These are phyloP conservation scores for Danio aesculapii DNA, from an alignment of 2,797 vertebrate genomes.

Conservation along the genomic window DNA sequence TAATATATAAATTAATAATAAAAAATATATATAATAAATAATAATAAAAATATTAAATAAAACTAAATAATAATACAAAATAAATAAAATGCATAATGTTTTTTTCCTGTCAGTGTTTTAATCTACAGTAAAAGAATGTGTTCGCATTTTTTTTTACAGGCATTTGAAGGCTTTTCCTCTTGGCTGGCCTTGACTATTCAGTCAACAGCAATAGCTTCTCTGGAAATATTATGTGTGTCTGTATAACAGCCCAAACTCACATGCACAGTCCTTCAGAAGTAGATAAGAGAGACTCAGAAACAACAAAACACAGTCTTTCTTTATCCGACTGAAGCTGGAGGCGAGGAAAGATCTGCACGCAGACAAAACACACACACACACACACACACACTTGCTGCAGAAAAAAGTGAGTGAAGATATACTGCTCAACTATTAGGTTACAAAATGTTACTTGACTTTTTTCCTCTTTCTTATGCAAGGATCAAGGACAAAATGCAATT, in stretches of 20 bases:
- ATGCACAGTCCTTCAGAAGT: conserved; percentile 18
- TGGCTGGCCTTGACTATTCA: conserved; percentile 18
- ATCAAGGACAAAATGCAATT: no score
- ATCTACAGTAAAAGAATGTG: not conserved
- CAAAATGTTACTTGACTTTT: no score
- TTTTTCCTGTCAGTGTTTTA: no score
- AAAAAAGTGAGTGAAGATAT: not conserved
- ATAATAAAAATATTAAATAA: no score
- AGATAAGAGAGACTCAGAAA: conserved; percentile 18
- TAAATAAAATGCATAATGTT: no score
- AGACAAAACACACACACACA: not conserved
- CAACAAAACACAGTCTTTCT: conserved; percentile 6
- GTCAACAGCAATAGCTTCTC: not conserved
- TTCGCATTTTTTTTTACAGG: not conserved
- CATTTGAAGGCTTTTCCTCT: conserved; percentile 1
- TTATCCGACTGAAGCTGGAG: conserved; percentile 16
- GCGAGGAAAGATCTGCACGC: conserved; percentile 24
- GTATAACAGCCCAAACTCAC: conserved; percentile 1
- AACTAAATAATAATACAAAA: no score
- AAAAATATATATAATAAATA: no score
- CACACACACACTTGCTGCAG: not conserved
- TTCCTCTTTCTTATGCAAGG: no score
- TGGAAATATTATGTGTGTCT: not conserved
- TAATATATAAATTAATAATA: no score
- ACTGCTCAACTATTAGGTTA: no score